phyloP scores from a whole-genome alignment of 2,888 invertebrate genomes.

The Drosophila siamana region DNA sequence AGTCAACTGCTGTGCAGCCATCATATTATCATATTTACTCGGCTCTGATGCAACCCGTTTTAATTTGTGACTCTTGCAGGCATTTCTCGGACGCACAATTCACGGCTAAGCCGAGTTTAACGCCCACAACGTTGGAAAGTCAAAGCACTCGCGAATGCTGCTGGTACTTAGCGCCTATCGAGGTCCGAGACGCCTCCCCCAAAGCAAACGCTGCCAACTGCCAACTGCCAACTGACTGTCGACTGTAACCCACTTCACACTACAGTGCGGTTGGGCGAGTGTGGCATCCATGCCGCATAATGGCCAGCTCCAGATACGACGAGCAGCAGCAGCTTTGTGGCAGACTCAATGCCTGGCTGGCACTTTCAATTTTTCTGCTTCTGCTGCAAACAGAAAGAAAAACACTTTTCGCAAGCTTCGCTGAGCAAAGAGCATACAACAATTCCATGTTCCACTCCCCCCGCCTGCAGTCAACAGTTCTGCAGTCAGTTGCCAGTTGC shows the following conservation, averaged over 20 bases:
- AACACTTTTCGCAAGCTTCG: conserved; percentile 76
- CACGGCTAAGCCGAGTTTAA: conserved; percentile 22
- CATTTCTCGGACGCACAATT: conserved; percentile 31
- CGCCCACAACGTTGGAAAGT: conserved; percentile 40
- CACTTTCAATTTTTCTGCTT: conserved; percentile 56
- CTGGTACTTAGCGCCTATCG: conserved; percentile 22
- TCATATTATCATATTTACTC: conserved; percentile 39
- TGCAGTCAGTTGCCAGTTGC: conserved; percentile 58
- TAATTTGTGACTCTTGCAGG: conserved; percentile 15
- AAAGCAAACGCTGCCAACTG: background rate
- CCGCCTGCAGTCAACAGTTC: conserved; percentile 40
- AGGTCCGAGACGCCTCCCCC: conserved; percentile 25
- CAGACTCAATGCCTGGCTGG: conserved; percentile 43
- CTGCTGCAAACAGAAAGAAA: conserved; percentile 42
- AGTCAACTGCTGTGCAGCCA: background rate
- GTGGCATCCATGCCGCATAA: conserved; percentile 56
- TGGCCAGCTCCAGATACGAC: conserved; percentile 53
- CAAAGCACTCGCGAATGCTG: conserved; percentile 41
- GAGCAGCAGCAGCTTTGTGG: conserved; percentile 12
- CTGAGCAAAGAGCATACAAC: conserved; percentile 50
- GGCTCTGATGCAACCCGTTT: conserved; percentile 26
- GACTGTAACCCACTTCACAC: conserved; percentile 72
- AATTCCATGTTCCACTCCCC: conserved; percentile 2
- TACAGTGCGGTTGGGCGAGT: conserved; percentile 57
- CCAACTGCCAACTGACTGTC: conserved; percentile 4